phyloP scores from a whole-genome alignment of 2,797 vertebrate genomes.

The Meriones psammophilus region DNA sequence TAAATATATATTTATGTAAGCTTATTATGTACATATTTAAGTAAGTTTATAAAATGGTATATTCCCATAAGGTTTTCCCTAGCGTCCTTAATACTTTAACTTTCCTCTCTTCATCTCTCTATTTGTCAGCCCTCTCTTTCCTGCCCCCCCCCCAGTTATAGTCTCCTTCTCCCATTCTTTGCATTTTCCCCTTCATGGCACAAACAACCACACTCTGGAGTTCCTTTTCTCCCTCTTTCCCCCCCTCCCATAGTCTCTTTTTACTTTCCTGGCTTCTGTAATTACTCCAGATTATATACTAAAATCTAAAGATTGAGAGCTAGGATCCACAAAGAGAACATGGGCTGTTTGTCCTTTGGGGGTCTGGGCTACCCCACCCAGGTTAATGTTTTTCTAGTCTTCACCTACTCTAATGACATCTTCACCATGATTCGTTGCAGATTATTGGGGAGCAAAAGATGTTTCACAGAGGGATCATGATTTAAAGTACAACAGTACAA shows the following conservation, averaged over 20 bases:
- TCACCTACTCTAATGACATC: not conserved
- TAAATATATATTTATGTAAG: not conserved
- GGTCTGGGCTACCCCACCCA: not conserved
- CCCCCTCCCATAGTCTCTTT: not conserved
- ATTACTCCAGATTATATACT: not conserved
- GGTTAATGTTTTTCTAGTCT: too few species aligned
- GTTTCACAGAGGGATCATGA: not conserved
- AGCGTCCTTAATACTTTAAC: not conserved
- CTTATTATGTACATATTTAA: not conserved
- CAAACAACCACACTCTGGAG: not conserved
- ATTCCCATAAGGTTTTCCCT: not conserved
- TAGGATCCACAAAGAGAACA: not conserved
- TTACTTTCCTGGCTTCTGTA: not conserved
- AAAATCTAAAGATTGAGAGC: not conserved
- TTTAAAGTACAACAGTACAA: not conserved
- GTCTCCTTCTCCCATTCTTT: not conserved
- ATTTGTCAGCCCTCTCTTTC: not conserved
- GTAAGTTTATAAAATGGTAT: not conserved
- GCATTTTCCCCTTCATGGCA: too few species aligned
- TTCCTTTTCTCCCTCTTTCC: not conserved
- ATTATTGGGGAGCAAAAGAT: not conserved
- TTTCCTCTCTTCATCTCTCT: not conserved
- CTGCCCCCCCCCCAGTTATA: not conserved
- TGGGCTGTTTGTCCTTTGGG: not conserved
- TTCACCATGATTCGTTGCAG: not conserved